Percentiles rank a stretch among this genome's conserved stretches.
Conservation (phyloP, 2,113 vertebrate genomes). For the Cariama cristata region DNA sequence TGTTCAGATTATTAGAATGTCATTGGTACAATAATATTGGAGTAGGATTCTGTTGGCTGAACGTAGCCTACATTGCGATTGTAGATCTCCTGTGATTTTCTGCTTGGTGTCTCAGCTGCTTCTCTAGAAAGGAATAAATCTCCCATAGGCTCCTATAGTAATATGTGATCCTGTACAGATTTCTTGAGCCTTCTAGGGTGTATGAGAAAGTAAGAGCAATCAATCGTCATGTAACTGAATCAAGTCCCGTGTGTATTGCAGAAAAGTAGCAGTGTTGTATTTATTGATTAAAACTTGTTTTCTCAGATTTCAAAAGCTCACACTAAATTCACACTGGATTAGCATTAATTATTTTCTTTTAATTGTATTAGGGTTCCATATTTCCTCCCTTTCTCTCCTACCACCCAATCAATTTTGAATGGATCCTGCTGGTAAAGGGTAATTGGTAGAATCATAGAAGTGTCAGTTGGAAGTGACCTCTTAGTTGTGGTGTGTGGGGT, state of each 20-base stretch:
- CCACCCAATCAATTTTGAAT: not conserved
- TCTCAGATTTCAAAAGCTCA: not conserved
- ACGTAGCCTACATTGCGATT: not conserved
- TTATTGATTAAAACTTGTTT: not conserved
- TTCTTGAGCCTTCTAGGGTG: not conserved
- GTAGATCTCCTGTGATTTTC: not conserved
- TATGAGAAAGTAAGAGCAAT: not conserved
- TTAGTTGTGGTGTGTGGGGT: fast-evolving
- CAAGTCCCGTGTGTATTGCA: not conserved
- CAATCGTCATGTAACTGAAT: not conserved
- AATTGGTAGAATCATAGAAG: not conserved
- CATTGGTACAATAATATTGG: not conserved
- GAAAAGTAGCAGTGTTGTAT: not conserved
- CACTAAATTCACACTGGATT: not conserved
- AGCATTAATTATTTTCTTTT: not conserved
- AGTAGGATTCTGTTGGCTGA: not conserved
- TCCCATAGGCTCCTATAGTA: not conserved
- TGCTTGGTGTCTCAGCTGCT: not conserved
- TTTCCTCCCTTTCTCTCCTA: not conserved
- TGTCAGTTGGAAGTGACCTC: not conserved
- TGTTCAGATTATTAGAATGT: not conserved
- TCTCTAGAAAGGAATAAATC: not conserved
- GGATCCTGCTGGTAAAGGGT: not conserved
- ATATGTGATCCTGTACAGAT: not conserved
- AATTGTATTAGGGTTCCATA: not conserved